Evolutionary conservation across 2,888 invertebrate species (phyloP).

Genomic region (Netelia inedita): DNA sequence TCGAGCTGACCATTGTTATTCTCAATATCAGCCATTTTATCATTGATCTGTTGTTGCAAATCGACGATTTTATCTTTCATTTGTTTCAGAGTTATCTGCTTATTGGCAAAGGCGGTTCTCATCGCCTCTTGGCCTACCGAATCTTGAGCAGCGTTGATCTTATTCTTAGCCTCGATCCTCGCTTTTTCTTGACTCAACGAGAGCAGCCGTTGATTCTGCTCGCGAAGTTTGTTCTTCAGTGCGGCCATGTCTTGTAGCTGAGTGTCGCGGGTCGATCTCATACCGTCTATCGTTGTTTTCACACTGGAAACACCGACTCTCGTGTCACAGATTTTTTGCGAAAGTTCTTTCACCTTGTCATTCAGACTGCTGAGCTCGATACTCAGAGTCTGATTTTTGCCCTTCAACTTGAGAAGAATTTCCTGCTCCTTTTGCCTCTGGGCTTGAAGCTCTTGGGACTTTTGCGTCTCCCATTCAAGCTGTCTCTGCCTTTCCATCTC

Average conservation of each 20-base stretch:
- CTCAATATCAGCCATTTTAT: constrained; percentile 93
- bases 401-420: constrained; percentile 93
- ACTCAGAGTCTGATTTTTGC: constrained; percentile 93
- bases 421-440: constrained; percentile 95
- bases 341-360: constrained; percentile 91
- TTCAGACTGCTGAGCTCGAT: constrained; percentile 89
- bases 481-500: constrained; percentile 98
- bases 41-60: constrained; percentile 91
- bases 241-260: constrained; percentile 95
- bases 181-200: constrained; percentile 94
- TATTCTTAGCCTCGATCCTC: constrained; percentile 91
- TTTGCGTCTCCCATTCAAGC: constrained; percentile 98
- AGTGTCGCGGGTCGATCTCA: constrained; percentile 96
- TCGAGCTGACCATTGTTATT: constrained; percentile 91
- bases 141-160: constrained; percentile 86
- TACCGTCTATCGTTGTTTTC: constrained; percentile 98
- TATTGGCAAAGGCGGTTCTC: constrained; percentile 88
- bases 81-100: constrained; percentile 91
- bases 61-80: constrained; percentile 91
- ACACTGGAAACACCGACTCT: constrained; percentile 95
- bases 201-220: constrained; percentile 93
- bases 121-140: constrained; percentile 87
- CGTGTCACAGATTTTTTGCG: constrained; percentile 93
- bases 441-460: constrained; percentile 93
- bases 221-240: constrained; percentile 92